Base-by-base conservation (phyloP, 2,797 vertebrate genomes). In the Cuculus canorus region DNA sequence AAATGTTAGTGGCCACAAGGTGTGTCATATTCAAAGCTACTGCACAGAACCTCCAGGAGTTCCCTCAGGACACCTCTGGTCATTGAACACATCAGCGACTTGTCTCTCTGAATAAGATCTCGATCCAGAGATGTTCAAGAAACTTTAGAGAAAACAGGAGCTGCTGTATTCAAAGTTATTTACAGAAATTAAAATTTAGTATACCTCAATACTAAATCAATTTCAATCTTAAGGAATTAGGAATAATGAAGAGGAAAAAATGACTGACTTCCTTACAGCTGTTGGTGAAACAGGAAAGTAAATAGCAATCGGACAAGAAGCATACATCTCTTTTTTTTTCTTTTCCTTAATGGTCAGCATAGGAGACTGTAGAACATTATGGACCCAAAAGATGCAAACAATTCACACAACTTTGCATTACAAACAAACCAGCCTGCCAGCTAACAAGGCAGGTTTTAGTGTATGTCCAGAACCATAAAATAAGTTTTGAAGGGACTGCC, bases 41-140 rank as follows among this genome's bases (percentile, higher is more conserved):
- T 1, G 7, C 45, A 30, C 0, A 43, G 28, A 65, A 37, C n/a
- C 61, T 11, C 6, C 15, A 9, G 1, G 76, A 56, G 13, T 8
- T 70, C 17, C n/a, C 39, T 47, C 30, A 32, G 28, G 17, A 82
- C 30, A n/a, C 16, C 27, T 10, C 23, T 7, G 12, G 25, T 47
- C 41, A 47, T 12, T 70, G 23, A 45, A 52, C 28, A 2, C 22
- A 27, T 2, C 15, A 45, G 35, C 60, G 50, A 6, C 35, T 32
- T 25, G 7, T 48, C 17, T 35, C 41, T 30, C n/a, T 53, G 48
- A 47, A 16, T 17, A n/a, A 43, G 16, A 45, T 5, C n/a, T 32
- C 11, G 9, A 78, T 52, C 17, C 41, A 86, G n/a, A 50, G 28
- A 35, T 48, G 37, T 59, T 50, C 47, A 61, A 56, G 30, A 13